phyloP scores from a whole-genome alignment of 2,113 vertebrate genomes.

The Panthera uncia region DNA sequence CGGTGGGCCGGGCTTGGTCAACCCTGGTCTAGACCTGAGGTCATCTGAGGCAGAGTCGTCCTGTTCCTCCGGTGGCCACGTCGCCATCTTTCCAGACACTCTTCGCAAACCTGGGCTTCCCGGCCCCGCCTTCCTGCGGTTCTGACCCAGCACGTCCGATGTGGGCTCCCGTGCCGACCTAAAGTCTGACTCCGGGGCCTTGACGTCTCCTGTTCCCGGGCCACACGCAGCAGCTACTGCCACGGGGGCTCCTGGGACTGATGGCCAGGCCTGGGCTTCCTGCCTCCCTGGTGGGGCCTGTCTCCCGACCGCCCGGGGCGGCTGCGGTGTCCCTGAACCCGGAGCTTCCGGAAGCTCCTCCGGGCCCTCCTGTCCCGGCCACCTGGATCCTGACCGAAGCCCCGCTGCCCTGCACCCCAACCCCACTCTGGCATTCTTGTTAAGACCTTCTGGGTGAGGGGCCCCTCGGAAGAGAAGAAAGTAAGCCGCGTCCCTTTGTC shows the following conservation, averaged over 20 bases:
- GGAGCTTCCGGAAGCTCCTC: background rate
- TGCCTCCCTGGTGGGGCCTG: fast-evolving
- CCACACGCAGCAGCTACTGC: background rate
- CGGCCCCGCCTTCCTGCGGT: background rate
- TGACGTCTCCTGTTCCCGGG: background rate
- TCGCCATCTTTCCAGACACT: fast-evolving
- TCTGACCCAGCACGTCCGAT: no score
- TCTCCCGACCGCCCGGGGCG: fast-evolving
- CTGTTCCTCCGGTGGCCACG: fast-evolving
- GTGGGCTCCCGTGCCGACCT: background rate
- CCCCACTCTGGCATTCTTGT: background rate
- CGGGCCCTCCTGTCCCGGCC: fast-evolving
- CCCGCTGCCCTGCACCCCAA: fast-evolving
- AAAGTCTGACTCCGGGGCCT: background rate
- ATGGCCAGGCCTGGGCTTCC: fast-evolving
- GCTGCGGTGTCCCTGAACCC: background rate
- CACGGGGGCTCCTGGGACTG: fast-evolving
- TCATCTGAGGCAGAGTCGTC: fast-evolving
- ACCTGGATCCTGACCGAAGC: background rate
- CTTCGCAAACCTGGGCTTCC: fast-evolving
- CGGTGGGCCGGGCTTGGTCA: fast-evolving
- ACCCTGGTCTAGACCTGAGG: background rate
- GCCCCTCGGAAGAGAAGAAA: background rate
- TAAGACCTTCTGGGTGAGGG: background rate
- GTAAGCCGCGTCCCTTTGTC: background rate